Evolutionary conservation across 1,140 invertebrate species (phyloP), one percentile per base, ranked within the genome.

Genomic region (Lutraria rhynchaena): DNA sequence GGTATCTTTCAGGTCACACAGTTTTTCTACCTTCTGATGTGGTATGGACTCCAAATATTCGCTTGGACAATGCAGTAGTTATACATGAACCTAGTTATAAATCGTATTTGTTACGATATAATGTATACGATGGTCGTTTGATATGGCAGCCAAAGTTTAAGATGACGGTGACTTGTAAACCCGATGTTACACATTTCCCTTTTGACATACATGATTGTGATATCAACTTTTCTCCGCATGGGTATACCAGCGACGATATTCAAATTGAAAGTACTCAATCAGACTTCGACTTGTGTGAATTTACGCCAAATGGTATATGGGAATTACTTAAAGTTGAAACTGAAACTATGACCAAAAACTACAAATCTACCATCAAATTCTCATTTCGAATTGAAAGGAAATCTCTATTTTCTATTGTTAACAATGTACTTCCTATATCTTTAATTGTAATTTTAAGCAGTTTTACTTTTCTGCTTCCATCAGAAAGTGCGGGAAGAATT

Each of bases 381-480:
- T 33, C 22, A 19, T 74, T 73, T 44, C 41, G 4, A 49, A 73
- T 73, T 24, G 19, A 71, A 65, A 55, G 58, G 51, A 49, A 33
- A 17, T 37, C 60, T 15, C 17, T 61, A 67, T 81, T 63, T 29
- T 65, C 71, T 22, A 81, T 63, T 71, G 57, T 81, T 27, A 41
- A 41, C 15, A 7, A 7, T 15, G 29, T 73, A 31, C 41, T 58
- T 57, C 78, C 78, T 0, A 63, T 81, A 19, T 11, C 74, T 17
- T 58, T 81, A 5, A 44, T 81, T 0, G 37, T 37, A 13, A 31
- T 51, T 24, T 22, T 74, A 15, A 73, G 33, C 44, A 24, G 57
- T 27, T 73, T 81, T n/a, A 70, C 74, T 35, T 81, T 81, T 60
- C 67, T 81, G 15, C 69, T 81, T 60, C 78, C 78, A 31, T 69